Base-by-base conservation (phyloP, 2,113 vertebrate species). In the Hemiprocne comata region DNA sequence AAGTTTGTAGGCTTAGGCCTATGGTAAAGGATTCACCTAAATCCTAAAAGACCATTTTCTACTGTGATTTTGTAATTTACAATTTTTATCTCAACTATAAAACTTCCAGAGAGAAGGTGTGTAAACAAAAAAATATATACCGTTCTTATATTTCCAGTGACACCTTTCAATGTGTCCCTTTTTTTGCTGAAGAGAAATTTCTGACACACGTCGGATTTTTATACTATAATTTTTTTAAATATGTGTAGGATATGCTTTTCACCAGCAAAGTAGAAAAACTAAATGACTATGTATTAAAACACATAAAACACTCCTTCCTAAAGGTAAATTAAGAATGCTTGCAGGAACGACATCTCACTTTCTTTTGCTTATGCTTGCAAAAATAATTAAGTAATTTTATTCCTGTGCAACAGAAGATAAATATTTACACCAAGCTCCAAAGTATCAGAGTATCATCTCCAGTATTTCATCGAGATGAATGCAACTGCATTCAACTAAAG, bases 151-250 rank as follows among this genome's bases (percentile, higher is more conserved):
- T 70, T 83, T 83, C 11, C 36, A 38, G 16, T 24, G 15, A 50
- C 38, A 64, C 1, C 4, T 54, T 71, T 55, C 20, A 87, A 21
- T 58, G 9, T 50, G 18, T 23, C 24, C 46, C 6, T 20, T 57
- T 83, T 80, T 24, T 14, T 34, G 7, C 5, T 26, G 34, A 88
- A 88, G 31, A 3, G 29, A 83, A 73, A 12, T 48, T 60, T 84
- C 13, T 60, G 17, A 88, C 9, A 20, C 8, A 60, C 16, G 12
- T 13, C 73, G 16, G 54, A 58, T 77, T 74, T 77, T 66, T 66
- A 10, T 48, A 51, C 1, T 25, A 33, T 33, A 0, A 0, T n/a
- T 51, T 69, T 17, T 5, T 31, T 73, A 76, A 53, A 80, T 44
- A 61, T 6, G 4, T 50, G 33, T 5, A 42, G 10, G 25, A 40